phyloP scores from a whole-genome alignment of 2,113 vertebrate genomes.

The Rhea pennata region DNA sequence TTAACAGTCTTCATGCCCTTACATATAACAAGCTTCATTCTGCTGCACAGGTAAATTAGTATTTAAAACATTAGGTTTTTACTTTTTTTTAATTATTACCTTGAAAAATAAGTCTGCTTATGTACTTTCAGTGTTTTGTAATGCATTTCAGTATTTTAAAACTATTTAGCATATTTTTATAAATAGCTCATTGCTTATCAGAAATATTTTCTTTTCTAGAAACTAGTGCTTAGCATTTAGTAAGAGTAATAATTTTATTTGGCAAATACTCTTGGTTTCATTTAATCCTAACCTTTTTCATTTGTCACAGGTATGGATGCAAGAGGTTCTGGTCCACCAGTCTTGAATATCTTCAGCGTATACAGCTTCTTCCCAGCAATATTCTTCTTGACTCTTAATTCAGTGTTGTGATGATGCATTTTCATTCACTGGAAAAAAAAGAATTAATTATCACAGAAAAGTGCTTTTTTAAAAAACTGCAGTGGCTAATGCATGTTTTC shows the following conservation, averaged over 20 bases:
- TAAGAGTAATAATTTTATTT: not conserved
- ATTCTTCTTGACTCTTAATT: conserved; percentile 68
- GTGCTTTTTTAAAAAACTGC: conserved; percentile 65
- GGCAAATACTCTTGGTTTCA: not conserved
- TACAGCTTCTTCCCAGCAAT: conserved; percentile 73
- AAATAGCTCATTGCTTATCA: not conserved
- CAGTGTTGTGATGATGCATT: conserved; percentile 63
- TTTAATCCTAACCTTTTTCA: conserved; percentile 24
- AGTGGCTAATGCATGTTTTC: conserved; percentile 78
- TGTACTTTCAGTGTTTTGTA: not conserved
- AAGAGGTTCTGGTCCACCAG: conserved; percentile 80
- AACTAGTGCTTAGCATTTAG: not conserved
- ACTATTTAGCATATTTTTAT: not conserved
- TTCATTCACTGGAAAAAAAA: conserved; percentile 15
- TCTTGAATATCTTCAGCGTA: conserved; percentile 43
- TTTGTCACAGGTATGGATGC: conserved; percentile 88
- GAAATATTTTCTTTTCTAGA: not conserved
- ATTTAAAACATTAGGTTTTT: not conserved
- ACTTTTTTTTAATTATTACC: not conserved
- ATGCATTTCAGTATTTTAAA: not conserved
- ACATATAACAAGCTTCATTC: not conserved
- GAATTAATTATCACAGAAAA: conserved; percentile 56
- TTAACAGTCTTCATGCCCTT: not conserved
- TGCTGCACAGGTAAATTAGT: not conserved
- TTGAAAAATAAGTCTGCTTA: not conserved